phyloP scores from a whole-genome alignment of 2,888 invertebrate species.

The Lottia scabra region DNA sequence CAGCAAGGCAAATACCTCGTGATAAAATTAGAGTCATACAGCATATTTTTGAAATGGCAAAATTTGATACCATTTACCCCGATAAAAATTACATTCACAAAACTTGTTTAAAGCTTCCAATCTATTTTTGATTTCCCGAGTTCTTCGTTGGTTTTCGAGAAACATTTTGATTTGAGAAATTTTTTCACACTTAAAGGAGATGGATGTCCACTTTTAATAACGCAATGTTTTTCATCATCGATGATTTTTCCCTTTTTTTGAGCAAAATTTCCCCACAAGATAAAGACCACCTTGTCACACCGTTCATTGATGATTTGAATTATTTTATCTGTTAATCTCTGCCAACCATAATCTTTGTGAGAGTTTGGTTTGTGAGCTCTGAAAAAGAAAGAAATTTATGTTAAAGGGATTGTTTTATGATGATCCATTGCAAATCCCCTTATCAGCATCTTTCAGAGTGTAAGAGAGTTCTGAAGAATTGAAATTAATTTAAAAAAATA shows the following conservation, averaged over 20 bases:
- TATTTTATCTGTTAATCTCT: conserved; percentile 61
- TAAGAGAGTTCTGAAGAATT: no score
- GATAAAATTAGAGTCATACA: no score
- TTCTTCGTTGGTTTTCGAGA: conserved; percentile 53
- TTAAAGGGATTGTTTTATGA: no score
- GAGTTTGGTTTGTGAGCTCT: conserved; percentile 63
- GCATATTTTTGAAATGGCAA: no score
- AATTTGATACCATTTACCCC: no score
- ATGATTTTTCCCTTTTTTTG: conserved; percentile 62
- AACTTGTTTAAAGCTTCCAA: conserved; percentile 37
- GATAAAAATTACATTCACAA: no score
- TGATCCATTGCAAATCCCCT: no score
- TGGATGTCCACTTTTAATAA: conserved; percentile 64
- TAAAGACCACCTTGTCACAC: conserved; percentile 52
- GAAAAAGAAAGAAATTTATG: conserved; percentile 27
- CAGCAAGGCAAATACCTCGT: no score
- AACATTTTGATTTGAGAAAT: conserved; percentile 60
- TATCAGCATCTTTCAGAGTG: no score
- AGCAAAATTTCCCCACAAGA: conserved; percentile 65
- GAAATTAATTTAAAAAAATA: no score
- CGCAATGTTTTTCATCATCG: conserved; percentile 46
- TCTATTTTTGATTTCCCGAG: conserved; percentile 46
- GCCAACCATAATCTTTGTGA: conserved; percentile 62
- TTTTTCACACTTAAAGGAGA: conserved; percentile 60
- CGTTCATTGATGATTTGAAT: conserved; percentile 50